Percentiles rank a stretch among this genome's conserved stretches.
Evolutionary conservation across 1,140 invertebrate species (phyloP).

Genomic region (Ips nitidus): DNA sequence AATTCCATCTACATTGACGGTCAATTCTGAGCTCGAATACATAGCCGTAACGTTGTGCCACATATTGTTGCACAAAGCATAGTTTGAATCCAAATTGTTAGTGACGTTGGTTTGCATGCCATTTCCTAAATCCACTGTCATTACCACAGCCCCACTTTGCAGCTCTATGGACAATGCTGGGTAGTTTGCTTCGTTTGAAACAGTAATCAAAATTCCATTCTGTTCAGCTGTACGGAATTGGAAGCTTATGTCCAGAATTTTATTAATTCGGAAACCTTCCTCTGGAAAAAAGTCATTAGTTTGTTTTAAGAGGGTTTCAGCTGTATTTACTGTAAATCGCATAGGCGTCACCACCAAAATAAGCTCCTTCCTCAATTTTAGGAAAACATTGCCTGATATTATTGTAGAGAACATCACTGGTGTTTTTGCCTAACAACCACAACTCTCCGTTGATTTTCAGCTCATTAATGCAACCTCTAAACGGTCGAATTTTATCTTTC

Average conservation of each 20-base stretch:
- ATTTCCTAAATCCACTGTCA: constrained; percentile 69
- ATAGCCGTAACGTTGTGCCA: constrained; percentile 83
- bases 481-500: constrained; percentile 56
- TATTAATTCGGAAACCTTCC: constrained; percentile 69
- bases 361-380: constrained; percentile 80
- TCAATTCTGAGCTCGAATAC: constrained; percentile 69
- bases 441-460: constrained; percentile 72
- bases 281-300: constrained; percentile 55
- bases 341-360: constrained; percentile 81
- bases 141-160: constrained; percentile 73
- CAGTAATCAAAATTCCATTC: constrained; percentile 76
- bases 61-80: constrained; percentile 77
- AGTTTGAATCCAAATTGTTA: constrained; percentile 62
- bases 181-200: constrained; percentile 61
- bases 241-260: constrained; percentile 70
- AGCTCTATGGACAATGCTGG: constrained; percentile 77
- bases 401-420: constrained; percentile 58
- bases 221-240: constrained; percentile 83
- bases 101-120: constrained; percentile 62
- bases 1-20: constrained; percentile 71
- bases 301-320: background rate
- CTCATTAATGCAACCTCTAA: constrained; percentile 81
- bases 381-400: constrained; percentile 87
- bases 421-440: constrained; percentile 71
- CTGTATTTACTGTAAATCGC: constrained; percentile 73